These are phyloP conservation scores for Enchytraeus crypticus DNA, from an alignment of 2,888 invertebrate species.

Conservation along the genomic window DNA sequence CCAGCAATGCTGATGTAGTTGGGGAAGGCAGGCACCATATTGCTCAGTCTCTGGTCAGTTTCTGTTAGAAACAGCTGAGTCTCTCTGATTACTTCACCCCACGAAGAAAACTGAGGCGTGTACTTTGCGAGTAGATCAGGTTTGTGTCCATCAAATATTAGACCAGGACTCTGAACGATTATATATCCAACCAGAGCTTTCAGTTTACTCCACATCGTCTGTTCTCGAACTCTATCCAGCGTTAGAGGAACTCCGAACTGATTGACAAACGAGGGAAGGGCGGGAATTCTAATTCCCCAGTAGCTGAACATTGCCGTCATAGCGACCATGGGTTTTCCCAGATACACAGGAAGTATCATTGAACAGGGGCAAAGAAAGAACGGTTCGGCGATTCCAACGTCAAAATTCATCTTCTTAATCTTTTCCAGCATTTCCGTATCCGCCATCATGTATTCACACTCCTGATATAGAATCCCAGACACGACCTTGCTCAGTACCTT, in stretches of 20 bases:
- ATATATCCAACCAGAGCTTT: no score
- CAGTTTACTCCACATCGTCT: no score
- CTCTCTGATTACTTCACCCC: slow-evolving; percentile 1
- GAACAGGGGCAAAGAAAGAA: background rate
- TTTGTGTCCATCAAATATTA: no score
- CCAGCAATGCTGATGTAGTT: slow-evolving; percentile 8
- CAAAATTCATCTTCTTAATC: background rate
- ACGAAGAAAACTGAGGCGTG: background rate
- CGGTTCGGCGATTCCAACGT: slow-evolving; percentile 1
- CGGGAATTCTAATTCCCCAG: slow-evolving; percentile 6
- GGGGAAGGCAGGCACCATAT: background rate
- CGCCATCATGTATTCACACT: background rate
- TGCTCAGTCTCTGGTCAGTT: background rate
- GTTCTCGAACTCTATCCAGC: no score
- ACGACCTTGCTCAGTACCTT: background rate
- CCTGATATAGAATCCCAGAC: background rate
- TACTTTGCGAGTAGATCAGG: background rate
- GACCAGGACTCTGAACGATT: no score
- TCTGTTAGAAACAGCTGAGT: slow-evolving; percentile 1
- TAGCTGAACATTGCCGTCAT: background rate
- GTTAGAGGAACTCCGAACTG: no score
- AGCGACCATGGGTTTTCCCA: slow-evolving; percentile 2
- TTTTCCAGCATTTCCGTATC: slow-evolving; percentile 3
- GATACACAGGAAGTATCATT: background rate
- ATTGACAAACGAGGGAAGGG: slow-evolving; percentile 1